Evolutionary conservation across 64 coral and sea anemone species (phyloP).

Genomic region (Dendrophyllia cribrosa): DNA sequence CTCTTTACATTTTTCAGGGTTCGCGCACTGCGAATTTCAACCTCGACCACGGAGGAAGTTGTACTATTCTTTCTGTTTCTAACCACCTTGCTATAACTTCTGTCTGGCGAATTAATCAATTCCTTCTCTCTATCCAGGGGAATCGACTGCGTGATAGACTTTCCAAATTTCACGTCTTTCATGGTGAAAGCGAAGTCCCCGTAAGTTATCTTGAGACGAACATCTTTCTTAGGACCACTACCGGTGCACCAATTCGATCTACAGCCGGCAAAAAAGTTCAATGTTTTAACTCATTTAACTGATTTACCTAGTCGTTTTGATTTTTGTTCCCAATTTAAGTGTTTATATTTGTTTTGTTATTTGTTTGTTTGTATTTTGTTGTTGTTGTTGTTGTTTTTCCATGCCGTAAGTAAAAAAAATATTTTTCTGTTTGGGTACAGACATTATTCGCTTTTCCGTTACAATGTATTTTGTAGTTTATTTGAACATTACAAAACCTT

Average conservation of each 20-base stretch:
- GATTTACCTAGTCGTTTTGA: no score
- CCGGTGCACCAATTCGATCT: conserved; percentile 15
- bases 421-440: no score
- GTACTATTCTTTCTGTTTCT: conserved; percentile 6
- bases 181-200: conserved; percentile 55
- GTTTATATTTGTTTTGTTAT: no score
- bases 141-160: conserved; percentile 30
- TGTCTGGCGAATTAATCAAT: conserved; percentile 44
- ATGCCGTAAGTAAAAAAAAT: no score
- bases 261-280: no score
- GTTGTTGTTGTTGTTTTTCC: no score
- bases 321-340: no score
- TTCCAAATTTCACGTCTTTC: conserved; percentile 60
- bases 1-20: conserved; percentile 41
- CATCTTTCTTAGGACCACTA: conserved; percentile 33
- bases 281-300: no score
- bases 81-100: conserved; percentile 38
- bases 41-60: neutral
- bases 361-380: no score
- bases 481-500: no score
- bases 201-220: conserved; percentile 66
- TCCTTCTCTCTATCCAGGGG: neutral
- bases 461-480: no score
- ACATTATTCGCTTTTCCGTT: no score
- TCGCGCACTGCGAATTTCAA: conserved; percentile 36